A percentile compares a stretch with the other conserved stretches of the same genome.
Conservation (phyloP, 2,113 vertebrate genomes). For the Panthera leo region DNA sequence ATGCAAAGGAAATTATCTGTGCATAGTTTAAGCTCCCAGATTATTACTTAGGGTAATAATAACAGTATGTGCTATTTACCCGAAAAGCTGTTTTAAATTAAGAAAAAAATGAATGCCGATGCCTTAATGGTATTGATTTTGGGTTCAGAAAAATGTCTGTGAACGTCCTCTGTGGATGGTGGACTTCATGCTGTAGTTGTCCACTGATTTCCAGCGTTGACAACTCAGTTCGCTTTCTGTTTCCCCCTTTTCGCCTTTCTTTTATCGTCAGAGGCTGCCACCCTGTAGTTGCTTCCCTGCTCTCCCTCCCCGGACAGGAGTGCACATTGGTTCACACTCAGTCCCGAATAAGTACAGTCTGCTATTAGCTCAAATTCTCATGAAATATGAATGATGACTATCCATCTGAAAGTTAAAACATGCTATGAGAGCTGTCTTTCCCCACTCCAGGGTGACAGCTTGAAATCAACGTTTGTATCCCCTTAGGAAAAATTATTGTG, state of each 20-base stretch:
- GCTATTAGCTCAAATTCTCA: constrained; percentile 61
- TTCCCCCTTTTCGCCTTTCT: neutral
- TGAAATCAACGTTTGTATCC: constrained; percentile 62
- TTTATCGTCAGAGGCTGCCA: constrained; percentile 38
- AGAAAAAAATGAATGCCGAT: neutral
- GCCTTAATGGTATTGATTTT: constrained; percentile 13
- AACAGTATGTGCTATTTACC: neutral
- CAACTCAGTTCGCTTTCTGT: constrained; percentile 18
- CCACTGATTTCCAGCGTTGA: constrained; percentile 27
- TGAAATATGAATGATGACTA: constrained; percentile 73
- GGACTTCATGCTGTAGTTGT: constrained; percentile 5
- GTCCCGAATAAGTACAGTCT: constrained; percentile 64
- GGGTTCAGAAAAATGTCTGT: constrained; percentile 10
- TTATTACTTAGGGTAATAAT: neutral
- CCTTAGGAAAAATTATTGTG: constrained; percentile 53
- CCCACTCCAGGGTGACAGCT: constrained; percentile 64
- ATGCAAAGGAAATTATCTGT: neutral
- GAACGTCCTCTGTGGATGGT: neutral
- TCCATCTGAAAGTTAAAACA: constrained; percentile 67
- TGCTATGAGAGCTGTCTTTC: constrained; percentile 5
- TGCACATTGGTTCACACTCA: constrained; percentile 46
- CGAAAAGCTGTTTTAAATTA: neutral
- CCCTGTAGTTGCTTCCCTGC: constrained; percentile 28
- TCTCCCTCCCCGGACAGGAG: neutral
- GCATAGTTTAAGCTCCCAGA: neutral